Base-by-base conservation (phyloP, 2,797 vertebrate genomes). In the Cynodonichthys magdalenae region DNA sequence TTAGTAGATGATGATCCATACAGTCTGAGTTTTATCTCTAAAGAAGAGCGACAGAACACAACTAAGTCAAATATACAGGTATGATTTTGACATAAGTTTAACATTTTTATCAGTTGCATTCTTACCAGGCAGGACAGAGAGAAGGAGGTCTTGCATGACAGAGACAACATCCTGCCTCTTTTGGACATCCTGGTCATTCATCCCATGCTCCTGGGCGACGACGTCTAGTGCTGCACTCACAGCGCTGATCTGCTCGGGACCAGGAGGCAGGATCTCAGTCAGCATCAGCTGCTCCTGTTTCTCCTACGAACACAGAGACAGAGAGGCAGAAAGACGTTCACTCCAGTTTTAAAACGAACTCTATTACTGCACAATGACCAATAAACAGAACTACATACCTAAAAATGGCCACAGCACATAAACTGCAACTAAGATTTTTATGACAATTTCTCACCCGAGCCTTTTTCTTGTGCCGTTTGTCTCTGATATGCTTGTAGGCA, bases 1-100 rank as follows among this genome's bases (percentile, higher is more conserved):
- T 93, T 93, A 63, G 95, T 96, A 82, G 85, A 95, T 71, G 97
- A 98, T 54, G 97, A 98, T 71, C 96, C 97, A 89, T 98, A 97
- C 20, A 97, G 89, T 85, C 96, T 93, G 80, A 98, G 90, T n/a
- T 87, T 93, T 83, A 96, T 95, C 61, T 95, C 97, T 98, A 84
- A 41, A 88, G 78, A 59, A 53, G 46, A 66, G 7, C 74, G 36
- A 39, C 11, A 12, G 36, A 39, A 14, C 36, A 39, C 0, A 27
- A 59, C 17, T 15, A 2, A 44, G 17, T 15, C 11, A 18, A 20
- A 24, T 3, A 24, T 3, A 3, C 24, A 24, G 3, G 24, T 24
- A 49, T 0, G 10, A 19, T 6, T 65, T 8, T 0, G 1, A 44
- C 15, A 47, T 3, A 4, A 39, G 48, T 42, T 39, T 0, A 0